Base-by-base conservation (phyloP, 1,140 invertebrate species). In the Drosophila teissieri region DNA sequence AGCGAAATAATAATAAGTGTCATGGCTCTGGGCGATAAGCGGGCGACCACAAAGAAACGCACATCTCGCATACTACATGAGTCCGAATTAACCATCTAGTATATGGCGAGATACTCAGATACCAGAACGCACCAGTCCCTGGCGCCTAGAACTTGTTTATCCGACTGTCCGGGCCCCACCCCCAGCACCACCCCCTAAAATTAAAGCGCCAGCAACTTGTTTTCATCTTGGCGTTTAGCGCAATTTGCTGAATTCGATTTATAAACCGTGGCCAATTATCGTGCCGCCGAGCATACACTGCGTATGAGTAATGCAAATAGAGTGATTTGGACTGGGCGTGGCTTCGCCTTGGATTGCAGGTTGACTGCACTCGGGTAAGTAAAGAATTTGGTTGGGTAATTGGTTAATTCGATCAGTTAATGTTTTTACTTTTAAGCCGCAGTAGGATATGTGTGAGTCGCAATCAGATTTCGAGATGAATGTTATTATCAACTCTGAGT, bases 131-230 rank as follows among this genome's bases (percentile, higher is more conserved):
- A 75, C 74, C 78, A 86, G 83, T 44, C 36, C 42, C 61, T 69
- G 83, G 72, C 80, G 83, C 84, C 75, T 79, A 63, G 56, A 89
- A 69, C 84, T 76, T 73, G 84, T 83, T 88, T 76, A 78, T 78
- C 69, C 40, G 48, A 19, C 40, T 22, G 31, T 24, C 24, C 48
- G 8, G 15, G 15, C 15, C 42, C 42, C 42, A 1, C 37, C 49
- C 15, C 62, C 34, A n/a, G n/a, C n/a, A n/a, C n/a, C n/a, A 19
- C 19, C 19, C 19, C 27, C 19, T 15, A 31, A 52, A 51, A 53
- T 10, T 31, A 58, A 57, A 46, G 46, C 51, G 48, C n/a, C 73
- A 62, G 39, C 56, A 75, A 74, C 73, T 64, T 74, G 73, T 74
- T 75, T 75, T 75, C 73, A 75, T 65, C 53, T 75, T 17, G 17